Evolutionary conservation across 2,113 vertebrate genomes (phyloP), one percentile per base, ranked within the genome.

Genomic region (Aldabrachelys gigantea): DNA sequence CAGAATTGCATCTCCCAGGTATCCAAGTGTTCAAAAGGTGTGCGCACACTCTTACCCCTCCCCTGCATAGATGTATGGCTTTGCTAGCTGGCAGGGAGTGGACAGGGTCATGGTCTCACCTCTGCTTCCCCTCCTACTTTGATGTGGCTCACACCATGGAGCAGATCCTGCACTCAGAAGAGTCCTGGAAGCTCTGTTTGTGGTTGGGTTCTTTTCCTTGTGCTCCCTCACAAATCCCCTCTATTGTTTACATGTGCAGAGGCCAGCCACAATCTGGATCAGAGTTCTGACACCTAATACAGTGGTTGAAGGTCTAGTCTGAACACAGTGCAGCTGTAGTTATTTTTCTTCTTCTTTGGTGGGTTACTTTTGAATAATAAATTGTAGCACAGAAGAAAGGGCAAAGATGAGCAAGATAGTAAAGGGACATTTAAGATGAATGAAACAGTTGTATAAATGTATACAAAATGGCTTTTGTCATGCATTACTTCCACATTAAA

Each of bases 331-430:
- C 22, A 41, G 35, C 8, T 89, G 22, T 41, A 49, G 65, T n/a
- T 8, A 6, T 69, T 93, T 93, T 85, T n/a, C 35, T 91, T 89
- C 27, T 94, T 10, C 21, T 75, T 76, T 19, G 24, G 10, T 87
- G 90, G 12, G 5, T 93, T 92, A 27, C 17, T 72, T 95, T 93
- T 92, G 83, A 92, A 93, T 82, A 0, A 0, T 84, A 50, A 92
- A 89, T 27, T 87, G 31, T 24, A 12, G 10, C 19, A 8, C 31
- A 75, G 57, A 83, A 89, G 31, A 78, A 91, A 56, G 78, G 7
- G 59, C 65, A 82, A 82, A 83, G 90, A 50, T 24, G 14, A 91
- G 87, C 85, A 19, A 0, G 0, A 62, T 19, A 65, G 53, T 19
- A 38, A 88, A 27, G 41, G 56, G 93, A 92, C 87, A 53, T 90